Evolutionary conservation across 2,888 invertebrate genomes (phyloP).

Genomic region (Tachina fera): DNA sequence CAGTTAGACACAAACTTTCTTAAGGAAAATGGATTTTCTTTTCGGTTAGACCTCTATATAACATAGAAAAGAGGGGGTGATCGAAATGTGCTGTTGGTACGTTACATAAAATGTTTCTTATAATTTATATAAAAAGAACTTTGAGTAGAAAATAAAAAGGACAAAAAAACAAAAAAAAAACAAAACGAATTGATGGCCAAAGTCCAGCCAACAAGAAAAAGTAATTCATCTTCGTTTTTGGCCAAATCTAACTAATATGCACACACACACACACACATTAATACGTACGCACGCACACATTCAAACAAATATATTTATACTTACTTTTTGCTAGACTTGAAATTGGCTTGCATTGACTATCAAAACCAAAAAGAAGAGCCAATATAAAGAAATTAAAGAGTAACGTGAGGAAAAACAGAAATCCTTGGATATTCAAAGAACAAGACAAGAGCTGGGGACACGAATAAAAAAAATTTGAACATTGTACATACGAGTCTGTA

Average conservation of each 20-base stretch:
- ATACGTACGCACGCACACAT: neutral
- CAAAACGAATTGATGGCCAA: constrained; percentile 69
- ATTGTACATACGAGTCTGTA: neutral
- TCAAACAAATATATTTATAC: neutral
- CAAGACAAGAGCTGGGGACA: neutral
- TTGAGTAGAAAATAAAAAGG: constrained; percentile 14
- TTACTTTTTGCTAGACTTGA: constrained; percentile 3
- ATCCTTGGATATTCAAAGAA: constrained; percentile 29
- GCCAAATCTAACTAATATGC: constrained; percentile 50
- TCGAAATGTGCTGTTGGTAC: constrained; percentile 1
- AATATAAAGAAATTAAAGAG: constrained; percentile 32
- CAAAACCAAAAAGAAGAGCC: constrained; percentile 13
- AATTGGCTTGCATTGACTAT: constrained; percentile 48
- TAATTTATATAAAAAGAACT: constrained; percentile 51
- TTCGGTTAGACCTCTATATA: constrained; percentile 10
- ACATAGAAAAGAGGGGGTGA: neutral
- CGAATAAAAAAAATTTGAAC: neutral
- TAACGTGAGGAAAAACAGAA: constrained; percentile 39
- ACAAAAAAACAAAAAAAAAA: constrained; percentile 12
- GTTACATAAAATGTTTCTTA: constrained; percentile 50
- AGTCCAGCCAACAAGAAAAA: constrained; percentile 70
- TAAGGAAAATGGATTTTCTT: constrained; percentile 51
- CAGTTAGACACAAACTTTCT: constrained; percentile 47
- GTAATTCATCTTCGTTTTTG: constrained; percentile 72
- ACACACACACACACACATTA: neutral